A percentile compares a stretch with the other conserved stretches of the same genome.
Conservation (phyloP, 2,888 invertebrate genomes). For the Leuctra nigra region DNA sequence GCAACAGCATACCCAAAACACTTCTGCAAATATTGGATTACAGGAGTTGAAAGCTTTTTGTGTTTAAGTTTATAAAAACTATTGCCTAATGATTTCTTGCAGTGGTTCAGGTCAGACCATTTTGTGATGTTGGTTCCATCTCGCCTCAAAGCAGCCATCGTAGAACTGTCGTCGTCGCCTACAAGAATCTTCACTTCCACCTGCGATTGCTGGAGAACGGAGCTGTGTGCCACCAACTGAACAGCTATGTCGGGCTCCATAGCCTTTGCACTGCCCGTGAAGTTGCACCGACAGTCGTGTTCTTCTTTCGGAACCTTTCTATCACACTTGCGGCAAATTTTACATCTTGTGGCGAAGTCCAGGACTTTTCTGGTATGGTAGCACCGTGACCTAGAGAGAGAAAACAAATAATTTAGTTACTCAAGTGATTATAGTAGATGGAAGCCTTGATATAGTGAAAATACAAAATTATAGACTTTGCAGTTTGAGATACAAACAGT, state of each 20-base stretch:
- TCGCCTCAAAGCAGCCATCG: conserved; percentile 28
- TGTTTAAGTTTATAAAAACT: neutral
- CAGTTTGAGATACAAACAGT: neutral
- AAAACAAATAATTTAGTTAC: neutral
- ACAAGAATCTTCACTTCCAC: neutral
- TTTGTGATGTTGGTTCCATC: neutral
- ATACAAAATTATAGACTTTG: no score
- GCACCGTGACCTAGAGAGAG: conserved; percentile 27
- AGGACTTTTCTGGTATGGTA: conserved; percentile 30
- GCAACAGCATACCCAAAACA: neutral
- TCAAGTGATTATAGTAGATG: no score
- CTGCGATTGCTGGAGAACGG: neutral
- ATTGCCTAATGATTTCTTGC: neutral
- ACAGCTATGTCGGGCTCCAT: conserved; percentile 33
- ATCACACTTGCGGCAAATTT: conserved; percentile 31
- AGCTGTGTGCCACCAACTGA: conserved; percentile 28
- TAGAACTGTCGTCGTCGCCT: neutral
- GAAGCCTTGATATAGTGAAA: no score
- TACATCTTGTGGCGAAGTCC: conserved; percentile 30
- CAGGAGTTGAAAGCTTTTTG: neutral
- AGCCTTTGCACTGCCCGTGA: conserved; percentile 33
- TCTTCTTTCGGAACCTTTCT: conserved; percentile 26
- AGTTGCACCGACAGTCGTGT: conserved; percentile 33
- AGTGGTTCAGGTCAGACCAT: conserved; percentile 15
- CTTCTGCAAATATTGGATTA: neutral